Conservation (phyloP, 2,888 invertebrate species). For the Drosophila multiciliata region DNA sequence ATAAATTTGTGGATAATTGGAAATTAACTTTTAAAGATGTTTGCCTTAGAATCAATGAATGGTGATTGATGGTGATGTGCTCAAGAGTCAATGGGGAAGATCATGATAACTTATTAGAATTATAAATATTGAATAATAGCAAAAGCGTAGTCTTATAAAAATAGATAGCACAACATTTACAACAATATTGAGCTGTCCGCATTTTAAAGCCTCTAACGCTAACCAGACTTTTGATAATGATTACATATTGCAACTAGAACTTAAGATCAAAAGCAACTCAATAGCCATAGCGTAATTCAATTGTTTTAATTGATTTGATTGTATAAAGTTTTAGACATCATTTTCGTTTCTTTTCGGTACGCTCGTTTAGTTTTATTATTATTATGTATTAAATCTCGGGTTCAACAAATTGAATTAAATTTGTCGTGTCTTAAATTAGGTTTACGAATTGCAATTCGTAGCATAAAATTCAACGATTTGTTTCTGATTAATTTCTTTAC, state of each 20-base stretch:
- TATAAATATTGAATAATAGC: neutral
- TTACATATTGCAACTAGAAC: conserved; percentile 3
- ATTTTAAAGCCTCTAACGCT: conserved; percentile 3
- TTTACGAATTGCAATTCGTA: conserved; percentile 46
- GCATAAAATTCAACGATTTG: conserved; percentile 28
- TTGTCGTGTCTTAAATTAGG: conserved; percentile 40
- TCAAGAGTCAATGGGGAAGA: neutral
- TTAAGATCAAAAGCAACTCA: conserved; percentile 30
- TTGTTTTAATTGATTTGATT: conserved; percentile 15
- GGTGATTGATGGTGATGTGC: neutral
- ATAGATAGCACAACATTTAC: conserved; percentile 11
- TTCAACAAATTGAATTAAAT: conserved; percentile 26
- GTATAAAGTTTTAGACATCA: conserved; percentile 5
- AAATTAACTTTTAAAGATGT: conserved; percentile 43
- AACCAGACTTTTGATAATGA: conserved; percentile 4
- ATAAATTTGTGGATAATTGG: conserved; percentile 80
- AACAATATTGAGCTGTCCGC: conserved; percentile 21
- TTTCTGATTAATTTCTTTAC: conserved; percentile 29
- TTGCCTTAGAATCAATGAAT: neutral
- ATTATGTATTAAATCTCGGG: conserved; percentile 22
- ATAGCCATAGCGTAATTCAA: conserved; percentile 16
- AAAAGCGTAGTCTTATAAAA: neutral
- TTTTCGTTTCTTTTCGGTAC: conserved; percentile 12
- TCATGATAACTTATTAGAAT: neutral
- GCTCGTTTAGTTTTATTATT: conserved; percentile 5